phyloP scores from a whole-genome alignment of 2,888 invertebrate species.

The Leucophenga montana region DNA sequence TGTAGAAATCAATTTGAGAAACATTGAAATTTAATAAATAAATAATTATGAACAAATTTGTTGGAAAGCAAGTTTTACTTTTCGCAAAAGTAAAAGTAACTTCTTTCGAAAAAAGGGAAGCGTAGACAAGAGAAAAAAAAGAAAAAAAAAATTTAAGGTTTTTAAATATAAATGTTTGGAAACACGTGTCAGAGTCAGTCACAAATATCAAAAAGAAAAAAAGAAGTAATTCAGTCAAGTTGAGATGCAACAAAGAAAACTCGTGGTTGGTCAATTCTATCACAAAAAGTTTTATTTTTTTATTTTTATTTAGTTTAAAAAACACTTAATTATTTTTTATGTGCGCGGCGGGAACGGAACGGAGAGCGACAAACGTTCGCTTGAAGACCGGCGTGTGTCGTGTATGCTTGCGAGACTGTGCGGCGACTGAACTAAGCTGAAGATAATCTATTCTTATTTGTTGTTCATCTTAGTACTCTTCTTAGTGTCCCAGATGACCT shows the following conservation, averaged over 20 bases:
- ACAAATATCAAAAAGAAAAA: slow-evolving; percentile 14
- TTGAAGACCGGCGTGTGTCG: neutral
- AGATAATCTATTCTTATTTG: neutral
- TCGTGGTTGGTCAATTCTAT: slow-evolving; percentile 5
- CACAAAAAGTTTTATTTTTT: neutral
- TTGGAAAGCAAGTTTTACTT: slow-evolving; percentile 2
- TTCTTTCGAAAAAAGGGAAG: slow-evolving; percentile 12
- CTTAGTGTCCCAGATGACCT: slow-evolving; percentile 11
- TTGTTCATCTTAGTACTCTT: no score
- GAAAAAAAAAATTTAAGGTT: neutral
- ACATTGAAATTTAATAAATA: neutral
- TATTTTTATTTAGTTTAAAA: neutral
- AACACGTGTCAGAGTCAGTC: slow-evolving; percentile 21
- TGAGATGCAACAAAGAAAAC: no score
- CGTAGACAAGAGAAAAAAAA: neutral
- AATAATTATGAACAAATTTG: neutral
- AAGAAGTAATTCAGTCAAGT: neutral
- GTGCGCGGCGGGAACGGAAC: neutral
- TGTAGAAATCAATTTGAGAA: no score
- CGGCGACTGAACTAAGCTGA: neutral
- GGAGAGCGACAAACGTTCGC: neutral
- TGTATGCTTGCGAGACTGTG: neutral
- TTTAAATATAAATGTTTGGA: no score
- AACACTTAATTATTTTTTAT: slow-evolving; percentile 5
- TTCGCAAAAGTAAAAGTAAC: neutral